These are phyloP conservation scores for Heliocidaris erythrogramma DNA, from an alignment of 35 echinoderm and acorn worm species.

Conservation along the genomic window DNA sequence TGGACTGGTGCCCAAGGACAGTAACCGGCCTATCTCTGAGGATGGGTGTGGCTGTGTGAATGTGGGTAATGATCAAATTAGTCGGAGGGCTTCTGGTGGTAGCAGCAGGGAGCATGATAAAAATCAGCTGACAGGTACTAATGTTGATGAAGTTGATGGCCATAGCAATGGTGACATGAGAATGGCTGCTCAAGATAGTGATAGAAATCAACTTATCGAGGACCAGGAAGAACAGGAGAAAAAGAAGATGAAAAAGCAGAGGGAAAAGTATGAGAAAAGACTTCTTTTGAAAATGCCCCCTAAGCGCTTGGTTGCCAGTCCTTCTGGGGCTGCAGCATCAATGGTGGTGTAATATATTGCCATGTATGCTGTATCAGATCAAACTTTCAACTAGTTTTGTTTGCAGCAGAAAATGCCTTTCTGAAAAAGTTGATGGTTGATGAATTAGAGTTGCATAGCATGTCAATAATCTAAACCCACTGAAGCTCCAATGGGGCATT, in stretches of 20 bases:
- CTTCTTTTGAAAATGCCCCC: constrained; percentile 36
- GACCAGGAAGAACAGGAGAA: neutral
- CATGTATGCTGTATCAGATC: neutral
- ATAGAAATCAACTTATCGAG: neutral
- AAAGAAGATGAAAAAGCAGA: constrained; percentile 7
- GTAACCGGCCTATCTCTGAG: neutral
- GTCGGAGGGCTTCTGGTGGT: too few species aligned
- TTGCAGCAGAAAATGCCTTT: too few species aligned
- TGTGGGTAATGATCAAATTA: neutral
- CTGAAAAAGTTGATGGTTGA: too few species aligned
- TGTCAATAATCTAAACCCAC: too few species aligned
- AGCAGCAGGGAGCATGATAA: too few species aligned
- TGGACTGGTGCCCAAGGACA: neutral
- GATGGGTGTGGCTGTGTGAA: too few species aligned
- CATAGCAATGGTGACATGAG: neutral
- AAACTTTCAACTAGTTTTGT: neutral
- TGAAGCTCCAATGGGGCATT: too few species aligned
- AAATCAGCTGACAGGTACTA: too few species aligned
- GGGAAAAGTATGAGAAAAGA: constrained; percentile 23
- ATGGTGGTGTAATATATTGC: neutral
- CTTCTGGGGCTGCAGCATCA: neutral
- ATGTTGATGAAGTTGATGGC: neutral
- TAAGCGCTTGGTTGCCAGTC: neutral
- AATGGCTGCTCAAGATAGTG: neutral
- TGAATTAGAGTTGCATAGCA: too few species aligned